Evolutionary conservation across 2,888 invertebrate genomes (phyloP).

Genomic region (Ypsolopha sequella): DNA sequence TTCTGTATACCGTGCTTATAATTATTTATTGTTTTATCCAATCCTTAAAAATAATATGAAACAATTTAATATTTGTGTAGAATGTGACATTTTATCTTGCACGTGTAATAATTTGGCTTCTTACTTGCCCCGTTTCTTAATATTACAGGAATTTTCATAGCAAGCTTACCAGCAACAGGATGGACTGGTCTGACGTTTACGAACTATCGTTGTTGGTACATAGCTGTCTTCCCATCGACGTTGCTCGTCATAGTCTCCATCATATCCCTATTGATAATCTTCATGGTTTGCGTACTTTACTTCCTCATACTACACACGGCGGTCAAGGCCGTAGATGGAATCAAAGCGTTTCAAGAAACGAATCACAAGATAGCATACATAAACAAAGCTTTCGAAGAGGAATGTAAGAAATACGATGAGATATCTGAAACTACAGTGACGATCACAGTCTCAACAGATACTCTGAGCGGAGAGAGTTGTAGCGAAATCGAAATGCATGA

Average conservation of each 20-base stretch:
- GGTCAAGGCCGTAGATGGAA: constrained; percentile 58
- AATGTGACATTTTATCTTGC: too few species aligned
- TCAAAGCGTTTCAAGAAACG: constrained; percentile 39
- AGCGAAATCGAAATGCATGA: constrained; percentile 16
- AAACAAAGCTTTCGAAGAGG: constrained; percentile 30
- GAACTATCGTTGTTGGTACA: constrained; percentile 70
- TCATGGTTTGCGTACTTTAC: constrained; percentile 51
- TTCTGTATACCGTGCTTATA: too few species aligned
- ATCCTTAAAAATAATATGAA: too few species aligned
- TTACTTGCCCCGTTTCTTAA: too few species aligned
- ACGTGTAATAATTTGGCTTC: too few species aligned
- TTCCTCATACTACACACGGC: constrained; percentile 68
- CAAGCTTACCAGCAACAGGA: constrained; percentile 37
- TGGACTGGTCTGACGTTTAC: constrained; percentile 57
- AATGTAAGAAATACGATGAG: constrained; percentile 18
- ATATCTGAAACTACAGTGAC: constrained; percentile 21
- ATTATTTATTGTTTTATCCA: too few species aligned
- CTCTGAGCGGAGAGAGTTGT: constrained; percentile 11
- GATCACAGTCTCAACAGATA: constrained; percentile 23
- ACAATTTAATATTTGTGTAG: too few species aligned
- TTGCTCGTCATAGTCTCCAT: constrained; percentile 58
- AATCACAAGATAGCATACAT: constrained; percentile 18
- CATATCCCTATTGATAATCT: constrained; percentile 53
- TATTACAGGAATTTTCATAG: constrained; percentile 33
- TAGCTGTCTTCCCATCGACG: constrained; percentile 61